These are phyloP conservation scores for Ashinkailepas kermadecensis DNA, from an alignment of 2,888 invertebrate species.

Conservation along the genomic window DNA sequence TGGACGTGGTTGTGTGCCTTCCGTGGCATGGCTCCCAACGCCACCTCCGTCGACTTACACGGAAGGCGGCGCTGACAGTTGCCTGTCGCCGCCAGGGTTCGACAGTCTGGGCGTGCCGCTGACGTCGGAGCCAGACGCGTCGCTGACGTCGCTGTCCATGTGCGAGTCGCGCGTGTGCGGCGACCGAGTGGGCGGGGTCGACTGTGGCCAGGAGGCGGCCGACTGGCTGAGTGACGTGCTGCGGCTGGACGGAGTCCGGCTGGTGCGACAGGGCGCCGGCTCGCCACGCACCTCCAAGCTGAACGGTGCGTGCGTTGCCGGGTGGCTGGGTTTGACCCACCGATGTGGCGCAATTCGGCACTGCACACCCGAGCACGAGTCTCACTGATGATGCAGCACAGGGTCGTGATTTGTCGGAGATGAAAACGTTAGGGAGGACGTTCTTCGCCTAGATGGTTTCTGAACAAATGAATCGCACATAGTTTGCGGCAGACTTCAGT, in stretches of 20 bases:
- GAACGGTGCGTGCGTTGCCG: conserved; percentile 6
- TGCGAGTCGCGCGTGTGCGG: conserved; percentile 63
- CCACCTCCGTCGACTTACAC: too few species aligned
- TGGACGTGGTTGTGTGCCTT: too few species aligned
- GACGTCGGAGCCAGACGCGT: conserved; percentile 40
- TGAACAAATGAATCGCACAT: too few species aligned
- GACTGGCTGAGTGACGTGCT: conserved; percentile 72
- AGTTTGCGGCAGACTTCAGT: too few species aligned
- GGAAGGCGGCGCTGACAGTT: not conserved
- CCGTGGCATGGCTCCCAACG: too few species aligned
- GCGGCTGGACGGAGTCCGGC: conserved; percentile 48
- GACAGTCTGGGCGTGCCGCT: conserved; percentile 50
- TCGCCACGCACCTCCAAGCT: conserved; percentile 35
- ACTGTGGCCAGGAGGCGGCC: conserved; percentile 74
- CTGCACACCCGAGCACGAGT: too few species aligned
- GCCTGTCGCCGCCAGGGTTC: conserved; percentile 45
- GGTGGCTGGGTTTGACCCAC: too few species aligned
- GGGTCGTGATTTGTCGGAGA: too few species aligned
- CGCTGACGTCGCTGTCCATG: not conserved
- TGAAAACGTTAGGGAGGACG: too few species aligned
- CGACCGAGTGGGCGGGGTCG: conserved; percentile 65
- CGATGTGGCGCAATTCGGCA: too few species aligned
- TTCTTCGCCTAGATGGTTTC: too few species aligned
- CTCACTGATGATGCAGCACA: too few species aligned
- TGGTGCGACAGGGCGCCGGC: conserved; percentile 52